phyloP scores from a whole-genome alignment of 2,797 vertebrate genomes.

The Pangasius sanitwongsei region DNA sequence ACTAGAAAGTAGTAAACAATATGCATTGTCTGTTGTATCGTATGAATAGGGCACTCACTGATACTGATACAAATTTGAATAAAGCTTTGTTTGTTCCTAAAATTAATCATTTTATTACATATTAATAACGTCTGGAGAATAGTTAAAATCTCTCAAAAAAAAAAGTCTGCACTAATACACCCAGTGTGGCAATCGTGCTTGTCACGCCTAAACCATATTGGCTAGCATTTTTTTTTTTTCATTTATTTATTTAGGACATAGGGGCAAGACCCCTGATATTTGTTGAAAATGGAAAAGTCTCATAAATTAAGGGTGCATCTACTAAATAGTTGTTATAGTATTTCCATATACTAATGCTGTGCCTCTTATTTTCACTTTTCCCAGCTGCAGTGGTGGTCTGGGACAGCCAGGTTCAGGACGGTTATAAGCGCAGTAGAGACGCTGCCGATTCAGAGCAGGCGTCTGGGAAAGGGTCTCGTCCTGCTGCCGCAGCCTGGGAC shows the following conservation, averaged over 20 bases:
- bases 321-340: not conserved
- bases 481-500: slow-evolving; percentile 58
- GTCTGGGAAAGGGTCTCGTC: not conserved
- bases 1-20: not conserved
- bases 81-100: not conserved
- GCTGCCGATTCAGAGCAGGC: slow-evolving; percentile 33
- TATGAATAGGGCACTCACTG: not conserved
- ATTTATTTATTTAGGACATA: not conserved
- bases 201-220: not conserved
- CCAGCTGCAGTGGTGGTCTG: slow-evolving; percentile 58
- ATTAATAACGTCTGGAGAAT: not conserved
- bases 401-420: slow-evolving; percentile 73
- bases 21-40: not conserved
- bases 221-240: not conserved
- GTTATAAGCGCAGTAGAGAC: slow-evolving; percentile 60
- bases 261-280: not conserved
- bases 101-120: not conserved
- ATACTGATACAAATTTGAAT: not conserved
- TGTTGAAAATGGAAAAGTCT: not conserved
- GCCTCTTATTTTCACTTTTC: not conserved
- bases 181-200: not conserved
- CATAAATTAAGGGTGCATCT: not conserved
- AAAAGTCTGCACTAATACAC: not conserved
- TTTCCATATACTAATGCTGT: not conserved
- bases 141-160: not conserved